Evolutionary conservation across 2,888 invertebrate genomes (phyloP), one percentile per base, ranked within the genome.

Genomic region (Orthosia cruda): DNA sequence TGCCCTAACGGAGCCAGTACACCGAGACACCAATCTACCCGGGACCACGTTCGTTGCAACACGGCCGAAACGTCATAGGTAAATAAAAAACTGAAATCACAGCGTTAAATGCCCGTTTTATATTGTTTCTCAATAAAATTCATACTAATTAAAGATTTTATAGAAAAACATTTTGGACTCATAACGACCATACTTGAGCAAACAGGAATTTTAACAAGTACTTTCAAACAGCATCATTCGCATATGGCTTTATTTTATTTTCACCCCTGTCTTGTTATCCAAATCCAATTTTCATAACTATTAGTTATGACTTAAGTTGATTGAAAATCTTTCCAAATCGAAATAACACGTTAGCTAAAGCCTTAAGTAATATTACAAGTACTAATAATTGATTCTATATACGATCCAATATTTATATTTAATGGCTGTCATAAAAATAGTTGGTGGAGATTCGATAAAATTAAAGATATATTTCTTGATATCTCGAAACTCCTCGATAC

Each of bases 391-490:
- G 13, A 71, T 68, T 50, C 23, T 58, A 59, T 47, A 59, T 71
- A 62, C 59, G 58, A 26, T 68, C 18, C 32, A 16, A 13, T 66
- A 84, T 72, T 84, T 84, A 78, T 62, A 71, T 72, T 67, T 81
- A 72, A 77, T 45, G 16, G 54, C 70, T 68, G 50, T 59, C 64
- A 81, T 83, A 72, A 73, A 84, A 84, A 81, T 84, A 57, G 5
- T 52, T 45, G 50, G 62, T 63, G 57, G 61, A 65, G 16, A 26
- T 65, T 58, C 23, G 49, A 74, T 81, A 65, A 72, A 70, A 78
- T 73, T 74, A 71, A 72, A 81, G 26, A 64, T 15, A 67, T 78
- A 70, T 72, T 66, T 61, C 64, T 61, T 45, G 62, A 69, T 78
- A 71, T 78, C 62, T 65, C 58, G 58, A 66, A 77, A 83, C 64